Percentiles rank a stretch among this genome's conserved stretches.
phyloP scores from a whole-genome alignment of 1,140 invertebrate genomes.

The Bactericera cockerelli region DNA sequence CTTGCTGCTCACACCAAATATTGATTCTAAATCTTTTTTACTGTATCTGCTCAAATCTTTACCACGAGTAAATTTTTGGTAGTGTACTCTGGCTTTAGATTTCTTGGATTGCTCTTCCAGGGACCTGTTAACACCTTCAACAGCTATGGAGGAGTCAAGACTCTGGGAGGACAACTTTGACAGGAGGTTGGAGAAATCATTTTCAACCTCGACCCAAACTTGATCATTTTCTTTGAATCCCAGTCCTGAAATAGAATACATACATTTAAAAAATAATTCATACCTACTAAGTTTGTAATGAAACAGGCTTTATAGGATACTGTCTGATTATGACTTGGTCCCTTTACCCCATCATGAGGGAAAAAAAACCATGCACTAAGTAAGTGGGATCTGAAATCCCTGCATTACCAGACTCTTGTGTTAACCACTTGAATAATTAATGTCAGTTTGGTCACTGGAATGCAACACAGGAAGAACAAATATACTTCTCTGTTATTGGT shows the following conservation, averaged over 20 bases:
- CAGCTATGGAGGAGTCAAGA: slow-evolving; percentile 26
- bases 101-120: slow-evolving; percentile 62
- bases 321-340: too few relatives aligned
- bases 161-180: slow-evolving; percentile 32
- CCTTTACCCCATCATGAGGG: too few relatives aligned
- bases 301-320: too few relatives aligned
- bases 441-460: too few relatives aligned
- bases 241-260: slow-evolving; percentile 37
- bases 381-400: too few relatives aligned
- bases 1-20: slow-evolving; percentile 42
- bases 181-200: slow-evolving; percentile 53
- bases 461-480: too few relatives aligned
- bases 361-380: too few relatives aligned
- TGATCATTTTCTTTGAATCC: slow-evolving; percentile 58
- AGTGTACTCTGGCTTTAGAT: slow-evolving; percentile 62
- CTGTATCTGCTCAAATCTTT: slow-evolving; percentile 69
- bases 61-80: slow-evolving; percentile 69
- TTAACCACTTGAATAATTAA: too few relatives aligned
- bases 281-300: too few relatives aligned
- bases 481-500: too few relatives aligned
- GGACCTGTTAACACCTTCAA: slow-evolving; percentile 33
- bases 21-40: slow-evolving; percentile 68
- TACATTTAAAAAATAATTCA: too few relatives aligned
- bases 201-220: slow-evolving; percentile 67
- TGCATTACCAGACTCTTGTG: too few relatives aligned